Base-by-base conservation (phyloP, 2,888 invertebrate genomes). In the Hypercompe scribonia region DNA sequence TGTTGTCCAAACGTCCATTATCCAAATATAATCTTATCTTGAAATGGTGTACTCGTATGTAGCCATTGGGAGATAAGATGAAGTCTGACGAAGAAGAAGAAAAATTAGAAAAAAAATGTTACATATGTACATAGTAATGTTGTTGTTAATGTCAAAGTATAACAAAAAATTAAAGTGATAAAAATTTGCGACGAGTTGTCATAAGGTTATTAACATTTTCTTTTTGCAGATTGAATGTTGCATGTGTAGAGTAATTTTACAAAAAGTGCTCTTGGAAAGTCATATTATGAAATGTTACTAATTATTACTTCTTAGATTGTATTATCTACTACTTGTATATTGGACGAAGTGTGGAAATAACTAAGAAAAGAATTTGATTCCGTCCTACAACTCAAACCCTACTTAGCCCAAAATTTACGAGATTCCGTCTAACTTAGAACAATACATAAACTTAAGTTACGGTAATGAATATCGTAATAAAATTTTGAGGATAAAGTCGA, bases 381-480 rank as follows among this genome's bases (percentile, higher is more conserved):
- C 31, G 18, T 61, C 18, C 31, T 61, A 18, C 31, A 61, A 61
- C 61, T 61, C 61, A 18, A 31, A 61, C 58, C 18, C 28, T 31
- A 13, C 58, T 31, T 31, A 58, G 5, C 18, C 18, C 31, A 61
- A 31, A 31, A 3, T 61, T 18, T 10, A 33, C 34, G 33, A 42
- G 24, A 24, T 50, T 46, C 31, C 24, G 3, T 21, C 31, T n/a
- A 42, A 50, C 39, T 65, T 65, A 68, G 65, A 74, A 68, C 24
- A 50, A 65, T 68, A 66, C 28, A 33, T 39, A 66, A 71, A 66
- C 24, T 33, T 66, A 71, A 58, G n/a, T 58, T 54, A 54, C 18
- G 36, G 58, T 71, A 42, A 71, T 71, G 42, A 71, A 71, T 42
- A 42, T 65, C 54, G 36, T 67, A n/a, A 50, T 28, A 54, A 4